phyloP scores from a whole-genome alignment of 2,888 invertebrate species.

The Omphaloscelis lunosa region DNA sequence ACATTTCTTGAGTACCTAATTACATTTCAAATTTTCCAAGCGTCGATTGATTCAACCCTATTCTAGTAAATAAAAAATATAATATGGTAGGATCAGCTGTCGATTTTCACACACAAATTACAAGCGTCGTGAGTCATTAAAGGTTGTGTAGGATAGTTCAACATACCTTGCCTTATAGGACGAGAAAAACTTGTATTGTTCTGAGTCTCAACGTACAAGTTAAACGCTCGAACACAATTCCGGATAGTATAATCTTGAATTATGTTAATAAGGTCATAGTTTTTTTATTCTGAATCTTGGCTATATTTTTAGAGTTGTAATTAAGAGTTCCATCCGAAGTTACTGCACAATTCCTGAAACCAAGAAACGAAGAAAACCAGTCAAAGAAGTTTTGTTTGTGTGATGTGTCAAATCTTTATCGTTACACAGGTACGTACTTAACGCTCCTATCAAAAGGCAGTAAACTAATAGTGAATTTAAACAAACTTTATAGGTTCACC shows the following conservation, averaged over 20 bases:
- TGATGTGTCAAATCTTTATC: no score
- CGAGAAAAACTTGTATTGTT: constrained; percentile 33
- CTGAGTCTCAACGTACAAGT: background rate
- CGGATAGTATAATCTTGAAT: background rate
- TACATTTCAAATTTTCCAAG: background rate
- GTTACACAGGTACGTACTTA: no score
- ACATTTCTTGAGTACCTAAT: background rate
- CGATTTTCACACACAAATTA: constrained; percentile 59
- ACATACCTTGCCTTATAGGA: constrained; percentile 1
- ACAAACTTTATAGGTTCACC: background rate
- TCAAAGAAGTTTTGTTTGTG: background rate
- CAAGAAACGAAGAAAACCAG: background rate
- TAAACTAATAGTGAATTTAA: background rate
- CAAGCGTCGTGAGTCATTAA: constrained; percentile 32
- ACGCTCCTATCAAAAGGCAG: background rate
- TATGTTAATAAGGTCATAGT: background rate
- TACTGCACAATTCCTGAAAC: background rate
- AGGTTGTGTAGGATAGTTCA: constrained; percentile 17
- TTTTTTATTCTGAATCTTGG: background rate
- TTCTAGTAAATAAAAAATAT: constrained; percentile 34
- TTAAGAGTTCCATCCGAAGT: background rate
- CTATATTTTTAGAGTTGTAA: background rate
- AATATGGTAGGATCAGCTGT: constrained; percentile 44
- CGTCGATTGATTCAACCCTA: constrained; percentile 16
- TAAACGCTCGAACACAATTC: background rate